Base-by-base conservation (phyloP, 2,113 vertebrate species). In the Myodes glareolus region DNA sequence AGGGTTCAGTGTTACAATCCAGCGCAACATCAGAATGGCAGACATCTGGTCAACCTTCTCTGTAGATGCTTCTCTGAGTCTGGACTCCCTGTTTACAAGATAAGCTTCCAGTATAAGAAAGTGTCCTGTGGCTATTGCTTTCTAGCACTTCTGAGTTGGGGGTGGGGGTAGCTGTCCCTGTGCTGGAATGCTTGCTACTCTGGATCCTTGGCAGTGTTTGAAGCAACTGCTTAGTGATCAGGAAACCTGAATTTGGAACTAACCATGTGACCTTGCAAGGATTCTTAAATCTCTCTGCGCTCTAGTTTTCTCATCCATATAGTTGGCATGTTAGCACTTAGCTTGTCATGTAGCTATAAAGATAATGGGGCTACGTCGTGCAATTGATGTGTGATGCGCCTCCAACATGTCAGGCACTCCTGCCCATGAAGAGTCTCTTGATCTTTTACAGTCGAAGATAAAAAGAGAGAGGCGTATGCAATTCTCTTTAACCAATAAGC, bases 281-380 rank as follows among this genome's bases (percentile, higher is more conserved):
- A 76, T 78, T 85, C 87, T 80, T 58, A 88, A 63, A 70, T 77
- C 31, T 88, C 58, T 85, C 36, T 14, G 36, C 61, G 45, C 55
- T 86, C 67, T 89, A 61, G 50, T 94, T 96, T 92, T 45, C 86
- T 96, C 55, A 73, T 36, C 42, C n/a, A 88, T 65, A 84, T 88
- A 88, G 86, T 27, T 86, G 42, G 63, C 80, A 96, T 75, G 42
- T 84, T 29, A 68, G 42, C 45, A 58, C 92, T 78, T 19, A 76
- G 5, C 65, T 76, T 84, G 12, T 29, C 73, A 50, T 36, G n/a
- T 31, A 58, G 11, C 29, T 92, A 14, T 55, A 21, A 63, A 88
- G 36, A 67, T 84, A 63, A 77, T 55, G 11, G 33, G 52, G 3
- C 33, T 39, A 75, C 80, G 0, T 0, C 23, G 6, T 10, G 3